These are phyloP conservation scores for Epirrita christyi DNA, from an alignment of 2,888 invertebrate genomes.

Conservation along the genomic window DNA sequence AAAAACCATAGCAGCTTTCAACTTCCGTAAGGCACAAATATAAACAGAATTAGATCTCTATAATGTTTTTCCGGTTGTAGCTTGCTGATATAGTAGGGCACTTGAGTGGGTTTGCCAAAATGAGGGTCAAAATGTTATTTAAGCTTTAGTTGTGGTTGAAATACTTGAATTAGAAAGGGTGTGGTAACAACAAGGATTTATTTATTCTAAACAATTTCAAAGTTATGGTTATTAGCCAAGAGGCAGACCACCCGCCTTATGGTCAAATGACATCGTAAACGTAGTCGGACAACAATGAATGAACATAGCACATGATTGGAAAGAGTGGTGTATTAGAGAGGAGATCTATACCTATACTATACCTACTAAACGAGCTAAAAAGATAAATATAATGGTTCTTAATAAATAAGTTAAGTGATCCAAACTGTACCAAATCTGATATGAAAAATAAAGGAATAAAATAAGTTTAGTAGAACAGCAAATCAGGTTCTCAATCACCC, in stretches of 20 bases:
- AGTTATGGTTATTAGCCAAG: background rate
- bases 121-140: constrained; percentile 48
- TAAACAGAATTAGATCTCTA: constrained; percentile 79
- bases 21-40: constrained; percentile 79
- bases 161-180: constrained; percentile 41
- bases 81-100: constrained; percentile 64
- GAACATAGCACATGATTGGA: too few species aligned
- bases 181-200: constrained; percentile 30
- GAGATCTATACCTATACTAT: too few species aligned
- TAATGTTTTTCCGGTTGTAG: constrained; percentile 81
- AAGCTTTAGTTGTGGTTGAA: constrained; percentile 43
- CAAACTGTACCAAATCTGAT: too few species aligned
- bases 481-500: constrained; percentile 17
- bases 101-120: constrained; percentile 71
- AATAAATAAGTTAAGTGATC: too few species aligned
- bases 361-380: too few species aligned
- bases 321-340: too few species aligned
- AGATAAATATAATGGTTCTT: too few species aligned
- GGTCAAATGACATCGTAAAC: too few species aligned
- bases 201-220: constrained; percentile 27
- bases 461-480: constrained; percentile 1
- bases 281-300: too few species aligned
- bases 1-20: constrained; percentile 76
- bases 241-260: too few species aligned
- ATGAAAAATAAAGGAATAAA: background rate